Percentiles rank a stretch among this genome's conserved stretches.
Evolutionary conservation across 2,113 vertebrate genomes (phyloP).

Genomic region (Propithecus coquereli): DNA sequence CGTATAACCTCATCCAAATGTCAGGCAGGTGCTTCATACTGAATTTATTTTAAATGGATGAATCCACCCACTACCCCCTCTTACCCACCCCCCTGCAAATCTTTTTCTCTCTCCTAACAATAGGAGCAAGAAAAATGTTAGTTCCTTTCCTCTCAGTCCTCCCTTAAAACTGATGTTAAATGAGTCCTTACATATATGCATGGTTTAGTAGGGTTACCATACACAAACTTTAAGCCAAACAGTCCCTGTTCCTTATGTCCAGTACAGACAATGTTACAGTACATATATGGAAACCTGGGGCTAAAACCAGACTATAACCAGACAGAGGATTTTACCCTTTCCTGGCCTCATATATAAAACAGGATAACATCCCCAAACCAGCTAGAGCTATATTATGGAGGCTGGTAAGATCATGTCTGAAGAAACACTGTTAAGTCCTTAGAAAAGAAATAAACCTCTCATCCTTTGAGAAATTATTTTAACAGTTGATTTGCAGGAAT

Average conservation of each 20-base stretch:
- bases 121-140: not conserved
- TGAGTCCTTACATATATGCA: not conserved
- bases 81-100: not conserved
- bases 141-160: not conserved
- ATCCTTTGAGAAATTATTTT: conserved; percentile 43
- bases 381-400: not conserved
- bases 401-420: not conserved
- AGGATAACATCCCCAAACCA: not conserved
- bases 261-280: not conserved
- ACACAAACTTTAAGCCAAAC: not conserved
- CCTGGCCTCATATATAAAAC: not conserved
- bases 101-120: conserved; percentile 23
- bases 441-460: not conserved
- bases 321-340: not conserved
- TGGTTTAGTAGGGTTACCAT: not conserved
- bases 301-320: not conserved
- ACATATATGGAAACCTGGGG: not conserved
- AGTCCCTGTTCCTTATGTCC: not conserved
- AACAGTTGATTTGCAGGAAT: conserved; percentile 58
- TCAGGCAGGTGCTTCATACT: conserved; percentile 1
- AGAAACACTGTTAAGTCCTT: not conserved
- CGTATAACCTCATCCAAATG: not conserved
- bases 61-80: not conserved
- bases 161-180: not conserved
- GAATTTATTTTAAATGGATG: conserved; percentile 1